Base-by-base conservation (phyloP, 1,140 invertebrate genomes). In the Halesus radiatus region DNA sequence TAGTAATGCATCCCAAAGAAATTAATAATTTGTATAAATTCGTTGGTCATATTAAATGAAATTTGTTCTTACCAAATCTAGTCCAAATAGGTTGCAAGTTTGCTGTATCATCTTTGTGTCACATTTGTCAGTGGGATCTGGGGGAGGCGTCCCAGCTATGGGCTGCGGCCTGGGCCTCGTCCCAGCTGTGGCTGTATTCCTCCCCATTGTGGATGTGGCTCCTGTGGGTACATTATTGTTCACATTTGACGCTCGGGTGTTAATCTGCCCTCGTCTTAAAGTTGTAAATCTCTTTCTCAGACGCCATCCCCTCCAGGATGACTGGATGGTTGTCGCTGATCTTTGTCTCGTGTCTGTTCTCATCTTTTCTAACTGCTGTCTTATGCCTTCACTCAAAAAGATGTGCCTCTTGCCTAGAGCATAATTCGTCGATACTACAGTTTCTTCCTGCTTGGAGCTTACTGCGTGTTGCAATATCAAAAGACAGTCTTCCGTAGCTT, bases 371-470 rank as follows among this genome's bases (percentile, higher is more conserved):
- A 98, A 88, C 81, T 96, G 91, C 88, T 98, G 97, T 18, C 97
- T 91, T 80, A 97, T 96, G 7, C 96, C 95, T 89, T 98, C 97
- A 89, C 97, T 98, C 80, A 98, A 92, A 88, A 98, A 98, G 20
- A 98, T 95, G 86, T 98, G 97, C 53, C 96, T 91, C 86, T 97
- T 97, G 79, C 97, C 97, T 23, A 97, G 90, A n/a, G 96, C 95
- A 96, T 96, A 97, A 85, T 93, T 94, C 73, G 94, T 95, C 60
- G 93, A 92, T 16, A 92, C 92, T 58, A 88, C 88, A 84, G 87
- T 90, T 86, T 87, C 90, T 87, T 91, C 86, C 88, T 91, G 84
- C 88, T 87, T 87, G 85, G 85, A 80, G 70, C 88, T 87, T 13
- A 87, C 83, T 13, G 82, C 82, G 52, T 83, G 82, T 73, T 83